A percentile compares a stretch with the other conserved stretches of the same genome.
These are phyloP conservation scores for Rhagophthalmus giganteus DNA, from an alignment of 2,888 invertebrate species.

Conservation along the genomic window DNA sequence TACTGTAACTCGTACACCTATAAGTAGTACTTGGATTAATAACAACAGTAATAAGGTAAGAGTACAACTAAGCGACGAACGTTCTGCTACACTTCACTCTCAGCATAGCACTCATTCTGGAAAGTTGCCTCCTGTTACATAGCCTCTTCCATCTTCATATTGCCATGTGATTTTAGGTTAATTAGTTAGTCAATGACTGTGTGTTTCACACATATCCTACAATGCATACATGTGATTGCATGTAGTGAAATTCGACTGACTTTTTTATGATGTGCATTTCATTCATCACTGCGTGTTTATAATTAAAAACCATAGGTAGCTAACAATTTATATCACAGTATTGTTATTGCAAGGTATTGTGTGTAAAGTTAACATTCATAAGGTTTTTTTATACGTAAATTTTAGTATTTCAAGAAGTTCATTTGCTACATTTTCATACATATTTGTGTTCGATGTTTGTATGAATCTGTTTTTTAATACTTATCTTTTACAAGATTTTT, in stretches of 20 bases:
- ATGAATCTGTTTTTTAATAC: background rate
- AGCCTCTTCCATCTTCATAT: constrained; percentile 46
- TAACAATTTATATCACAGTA: constrained; percentile 16
- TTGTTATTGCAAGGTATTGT: constrained; percentile 6
- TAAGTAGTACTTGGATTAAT: constrained; percentile 45
- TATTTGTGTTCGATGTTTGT: background rate
- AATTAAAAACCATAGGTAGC: constrained; percentile 19
- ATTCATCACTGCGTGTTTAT: constrained; percentile 25
- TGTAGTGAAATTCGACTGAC: constrained; percentile 37
- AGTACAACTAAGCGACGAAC: constrained; percentile 52
- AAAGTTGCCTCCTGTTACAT: constrained; percentile 54
- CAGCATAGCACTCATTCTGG: constrained; percentile 52
- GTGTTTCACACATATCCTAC: constrained; percentile 41
- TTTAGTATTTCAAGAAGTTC: background rate
- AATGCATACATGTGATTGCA: constrained; percentile 34
- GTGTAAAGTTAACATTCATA: constrained; percentile 3
- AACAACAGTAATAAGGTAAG: constrained; percentile 55
- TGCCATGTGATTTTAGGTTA: constrained; percentile 44
- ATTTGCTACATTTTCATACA: background rate
- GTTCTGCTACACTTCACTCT: constrained; percentile 51
- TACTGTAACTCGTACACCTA: constrained; percentile 56
- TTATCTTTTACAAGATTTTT: constrained; percentile 6
- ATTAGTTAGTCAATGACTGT: constrained; percentile 38
- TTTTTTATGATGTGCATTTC: constrained; percentile 28
- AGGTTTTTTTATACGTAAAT: constrained; percentile 9